Percentiles rank a stretch among this genome's conserved stretches.
Conservation (phyloP, 2,888 invertebrate genomes). For the Cheilosia urbana region DNA sequence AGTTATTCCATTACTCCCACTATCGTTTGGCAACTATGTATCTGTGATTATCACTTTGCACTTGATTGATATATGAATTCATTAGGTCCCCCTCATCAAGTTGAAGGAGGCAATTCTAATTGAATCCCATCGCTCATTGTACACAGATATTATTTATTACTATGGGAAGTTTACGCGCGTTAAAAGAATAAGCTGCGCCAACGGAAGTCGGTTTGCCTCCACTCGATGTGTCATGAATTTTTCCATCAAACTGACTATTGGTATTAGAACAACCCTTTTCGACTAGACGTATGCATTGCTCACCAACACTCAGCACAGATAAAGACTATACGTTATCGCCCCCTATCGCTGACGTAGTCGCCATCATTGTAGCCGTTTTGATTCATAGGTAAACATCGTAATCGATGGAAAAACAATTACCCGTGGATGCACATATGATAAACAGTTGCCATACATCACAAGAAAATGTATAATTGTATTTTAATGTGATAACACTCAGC, state of each 20-base stretch:
- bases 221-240: constrained; percentile 32
- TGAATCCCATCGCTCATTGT: constrained; percentile 34
- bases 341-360: constrained; percentile 1
- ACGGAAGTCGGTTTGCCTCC: constrained; percentile 26
- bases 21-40: too few relatives aligned
- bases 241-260: constrained; percentile 4
- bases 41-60: background rate
- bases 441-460: constrained; percentile 25
- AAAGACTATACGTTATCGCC: background rate
- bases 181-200: constrained; percentile 1
- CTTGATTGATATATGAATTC: constrained; percentile 12
- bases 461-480: constrained; percentile 30
- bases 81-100: constrained; percentile 5
- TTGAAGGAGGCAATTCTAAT: constrained; percentile 9
- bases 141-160: constrained; percentile 9
- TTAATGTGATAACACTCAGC: constrained; percentile 20
- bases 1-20: background rate
- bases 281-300: constrained; percentile 1
- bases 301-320: background rate
- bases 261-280: background rate
- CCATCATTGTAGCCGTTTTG: constrained; percentile 3
- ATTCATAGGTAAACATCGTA: constrained; percentile 7
- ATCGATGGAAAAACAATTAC: constrained; percentile 17
- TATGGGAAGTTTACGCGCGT: constrained; percentile 21
- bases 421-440: background rate